Conservation (phyloP, 2,797 vertebrate genomes). For the Enteromius thamalakanensis region DNA sequence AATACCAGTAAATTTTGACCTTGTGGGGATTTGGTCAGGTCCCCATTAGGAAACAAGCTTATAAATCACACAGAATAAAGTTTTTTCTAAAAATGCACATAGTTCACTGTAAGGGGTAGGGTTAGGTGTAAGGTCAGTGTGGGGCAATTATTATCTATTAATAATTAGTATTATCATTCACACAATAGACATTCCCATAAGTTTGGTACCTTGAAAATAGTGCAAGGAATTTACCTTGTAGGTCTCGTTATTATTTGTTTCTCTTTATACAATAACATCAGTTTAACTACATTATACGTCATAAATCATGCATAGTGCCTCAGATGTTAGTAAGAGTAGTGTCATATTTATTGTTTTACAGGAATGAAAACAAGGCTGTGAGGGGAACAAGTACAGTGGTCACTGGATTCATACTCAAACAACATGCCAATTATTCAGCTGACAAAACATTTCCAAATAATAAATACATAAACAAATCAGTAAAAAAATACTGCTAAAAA, state of each 20-base stretch:
- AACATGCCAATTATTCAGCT: not conserved
- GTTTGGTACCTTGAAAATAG: not conserved
- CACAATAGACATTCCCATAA: not conserved
- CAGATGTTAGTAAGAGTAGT: not conserved
- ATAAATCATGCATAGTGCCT: not conserved
- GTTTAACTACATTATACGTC: not conserved
- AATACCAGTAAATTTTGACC: no score
- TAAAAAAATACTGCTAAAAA: not conserved
- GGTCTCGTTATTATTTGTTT: not conserved
- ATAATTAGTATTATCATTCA: not conserved
- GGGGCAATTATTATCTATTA: no score
- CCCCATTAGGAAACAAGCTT: no score
- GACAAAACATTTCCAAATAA: not conserved
- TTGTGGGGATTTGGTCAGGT: no score
- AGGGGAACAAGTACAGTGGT: not conserved
- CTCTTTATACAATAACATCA: no score
- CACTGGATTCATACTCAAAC: not conserved
- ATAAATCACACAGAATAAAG: no score
- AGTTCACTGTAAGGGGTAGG: no score
- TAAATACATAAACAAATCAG: not conserved
- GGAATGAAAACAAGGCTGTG: not conserved
- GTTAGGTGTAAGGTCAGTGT: no score
- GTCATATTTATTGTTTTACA: no score
- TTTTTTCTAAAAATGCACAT: no score
- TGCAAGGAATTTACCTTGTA: not conserved